A percentile compares a stretch with the other conserved stretches of the same genome.
These are phyloP conservation scores for Dinoponera quadriceps DNA, from an alignment of 1,140 invertebrate species.

Conservation along the genomic window DNA sequence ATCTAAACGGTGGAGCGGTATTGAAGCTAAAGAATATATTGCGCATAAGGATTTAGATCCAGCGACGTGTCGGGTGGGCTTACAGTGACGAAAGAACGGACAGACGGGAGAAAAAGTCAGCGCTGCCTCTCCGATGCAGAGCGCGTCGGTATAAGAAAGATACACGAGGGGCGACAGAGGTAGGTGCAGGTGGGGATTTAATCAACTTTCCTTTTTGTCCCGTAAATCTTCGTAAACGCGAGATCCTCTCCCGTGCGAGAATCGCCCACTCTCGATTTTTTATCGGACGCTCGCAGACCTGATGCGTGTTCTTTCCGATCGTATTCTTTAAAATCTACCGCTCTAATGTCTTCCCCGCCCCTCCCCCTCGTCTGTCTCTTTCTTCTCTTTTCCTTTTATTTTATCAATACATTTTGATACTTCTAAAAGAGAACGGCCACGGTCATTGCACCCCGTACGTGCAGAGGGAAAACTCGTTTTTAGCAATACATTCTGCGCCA, in stretches of 20 bases:
- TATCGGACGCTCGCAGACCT: background rate
- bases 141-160: slow-evolving; percentile 44
- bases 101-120: slow-evolving; percentile 25
- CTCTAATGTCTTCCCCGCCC: background rate
- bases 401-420: background rate
- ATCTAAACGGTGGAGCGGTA: too few relatives aligned
- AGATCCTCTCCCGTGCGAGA: background rate
- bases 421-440: background rate
- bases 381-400: background rate
- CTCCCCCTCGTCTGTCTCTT: background rate
- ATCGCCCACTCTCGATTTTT: slow-evolving; percentile 52
- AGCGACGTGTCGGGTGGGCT: background rate
- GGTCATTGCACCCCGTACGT: background rate
- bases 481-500: background rate
- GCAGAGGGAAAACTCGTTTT: background rate
- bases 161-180: slow-evolving; percentile 24
- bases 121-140: background rate
- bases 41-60: slow-evolving; percentile 40
- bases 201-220: slow-evolving; percentile 76
- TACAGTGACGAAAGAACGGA: slow-evolving; percentile 7
- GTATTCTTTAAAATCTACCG: background rate
- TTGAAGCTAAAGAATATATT: slow-evolving; percentile 14
- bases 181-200: slow-evolving; percentile 67
- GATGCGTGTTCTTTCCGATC: slow-evolving; percentile 6
- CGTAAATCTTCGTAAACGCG: slow-evolving; percentile 70